These are phyloP conservation scores for Megaleporinus macrocephalus DNA, from an alignment of 2,113 vertebrate species.

Conservation along the genomic window DNA sequence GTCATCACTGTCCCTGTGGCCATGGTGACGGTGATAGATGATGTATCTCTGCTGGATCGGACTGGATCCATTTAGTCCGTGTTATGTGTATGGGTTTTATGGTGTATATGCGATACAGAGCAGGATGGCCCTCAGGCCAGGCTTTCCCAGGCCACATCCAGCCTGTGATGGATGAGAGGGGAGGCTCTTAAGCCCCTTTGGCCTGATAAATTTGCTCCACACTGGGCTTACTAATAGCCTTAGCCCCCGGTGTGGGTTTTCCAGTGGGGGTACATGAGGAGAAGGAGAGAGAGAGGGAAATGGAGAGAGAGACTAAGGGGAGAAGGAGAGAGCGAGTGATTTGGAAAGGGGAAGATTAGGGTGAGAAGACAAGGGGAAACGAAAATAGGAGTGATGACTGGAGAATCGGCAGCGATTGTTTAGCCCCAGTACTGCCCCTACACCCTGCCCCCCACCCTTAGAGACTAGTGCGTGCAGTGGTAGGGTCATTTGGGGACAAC, in stretches of 20 bases:
- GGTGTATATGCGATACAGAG: conserved; percentile 19
- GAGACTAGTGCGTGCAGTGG: neutral
- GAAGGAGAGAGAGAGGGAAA: neutral
- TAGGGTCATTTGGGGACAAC: neutral
- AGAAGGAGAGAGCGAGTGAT: neutral
- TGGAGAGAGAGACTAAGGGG: conserved; percentile 3
- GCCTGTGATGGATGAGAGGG: conserved; percentile 33
- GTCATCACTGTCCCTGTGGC: conserved; percentile 5
- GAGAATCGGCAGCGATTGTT: conserved; percentile 15
- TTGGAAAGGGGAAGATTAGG: neutral
- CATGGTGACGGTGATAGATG: conserved; percentile 2
- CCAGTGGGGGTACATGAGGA: neutral
- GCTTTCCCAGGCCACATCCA: neutral
- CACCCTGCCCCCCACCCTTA: neutral
- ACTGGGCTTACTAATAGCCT: conserved; percentile 4
- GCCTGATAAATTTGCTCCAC: conserved; percentile 28
- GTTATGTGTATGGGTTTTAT: neutral
- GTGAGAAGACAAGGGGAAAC: neutral
- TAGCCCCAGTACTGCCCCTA: neutral
- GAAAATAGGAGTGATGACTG: neutral
- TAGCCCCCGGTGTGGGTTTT: conserved; percentile 21
- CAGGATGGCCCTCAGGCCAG: conserved; percentile 23
- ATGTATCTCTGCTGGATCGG: conserved; percentile 17
- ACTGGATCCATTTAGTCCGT: conserved; percentile 22
- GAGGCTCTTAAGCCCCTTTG: conserved; percentile 10